A percentile compares a stretch with the other conserved stretches of the same genome.
Evolutionary conservation across 1,140 invertebrate genomes (phyloP).

Genomic region (Saccostrea echinata): DNA sequence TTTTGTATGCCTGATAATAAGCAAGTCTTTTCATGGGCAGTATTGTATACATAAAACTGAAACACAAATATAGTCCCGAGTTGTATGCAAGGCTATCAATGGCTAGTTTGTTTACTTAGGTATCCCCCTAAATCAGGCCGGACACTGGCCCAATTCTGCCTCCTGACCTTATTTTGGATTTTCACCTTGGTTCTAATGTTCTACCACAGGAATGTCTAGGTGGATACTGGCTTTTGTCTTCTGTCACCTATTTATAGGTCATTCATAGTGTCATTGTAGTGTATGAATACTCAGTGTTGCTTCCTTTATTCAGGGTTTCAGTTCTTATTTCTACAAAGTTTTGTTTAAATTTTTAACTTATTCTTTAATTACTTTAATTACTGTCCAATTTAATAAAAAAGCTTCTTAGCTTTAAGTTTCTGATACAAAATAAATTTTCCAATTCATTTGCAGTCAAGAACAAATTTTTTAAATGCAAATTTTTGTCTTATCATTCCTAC

Average conservation of each 20-base stretch:
- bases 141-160: neutral
- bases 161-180: neutral
- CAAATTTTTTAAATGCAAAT: no score
- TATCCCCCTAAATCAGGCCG: neutral
- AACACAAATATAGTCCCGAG: neutral
- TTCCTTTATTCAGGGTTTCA: neutral
- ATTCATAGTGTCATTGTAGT: neutral
- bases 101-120: slow-evolving; percentile 28
- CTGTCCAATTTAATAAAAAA: no score
- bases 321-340: no score
- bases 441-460: no score
- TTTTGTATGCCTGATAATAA: neutral
- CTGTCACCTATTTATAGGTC: slow-evolving; percentile 7
- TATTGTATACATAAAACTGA: slow-evolving; percentile 5
- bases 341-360: no score
- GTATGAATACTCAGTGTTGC: neutral
- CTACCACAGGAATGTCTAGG: neutral
- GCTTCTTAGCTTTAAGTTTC: no score
- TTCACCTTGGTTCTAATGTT: slow-evolving; percentile 19
- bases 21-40: neutral
- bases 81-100: neutral
- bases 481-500: no score
- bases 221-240: slow-evolving; percentile 9
- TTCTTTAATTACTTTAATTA: no score
- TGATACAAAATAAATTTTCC: no score